Evolutionary conservation across 2,797 vertebrate genomes (phyloP).

Genomic region (Philypnodon macrostomus): DNA sequence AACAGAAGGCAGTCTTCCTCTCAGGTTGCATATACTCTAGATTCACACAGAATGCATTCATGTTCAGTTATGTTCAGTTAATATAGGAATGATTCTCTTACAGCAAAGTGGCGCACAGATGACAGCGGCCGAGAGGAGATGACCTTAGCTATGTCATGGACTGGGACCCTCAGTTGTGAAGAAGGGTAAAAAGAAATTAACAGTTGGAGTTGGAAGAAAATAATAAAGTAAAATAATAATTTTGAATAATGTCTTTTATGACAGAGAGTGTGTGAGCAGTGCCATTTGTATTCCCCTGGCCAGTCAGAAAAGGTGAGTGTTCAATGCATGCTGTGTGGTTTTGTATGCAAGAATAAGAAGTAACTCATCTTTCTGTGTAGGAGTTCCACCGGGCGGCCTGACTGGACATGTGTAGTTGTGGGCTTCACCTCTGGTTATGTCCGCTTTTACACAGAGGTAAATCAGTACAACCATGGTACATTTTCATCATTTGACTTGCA

Average conservation of each 20-base stretch:
- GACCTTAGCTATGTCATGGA: constrained; percentile 92
- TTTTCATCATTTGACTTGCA: neutral
- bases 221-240: neutral
- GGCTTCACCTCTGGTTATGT: constrained; percentile 95
- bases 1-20: constrained; percentile 91
- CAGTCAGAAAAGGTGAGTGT: constrained; percentile 92
- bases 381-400: constrained; percentile 94
- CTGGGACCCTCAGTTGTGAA: constrained; percentile 85
- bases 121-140: constrained; percentile 91
- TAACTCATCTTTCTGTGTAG: constrained; percentile 59
- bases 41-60: neutral
- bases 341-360: neutral
- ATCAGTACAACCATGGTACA: neutral
- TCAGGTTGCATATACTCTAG: constrained; percentile 83
- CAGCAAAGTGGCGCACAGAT: constrained; percentile 90
- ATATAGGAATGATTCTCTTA: neutral
- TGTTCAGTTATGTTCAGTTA: neutral
- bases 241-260: constrained; percentile 28
- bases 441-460: constrained; percentile 97
- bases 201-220: neutral
- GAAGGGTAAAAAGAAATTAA: constrained; percentile 82
- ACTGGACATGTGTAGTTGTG: constrained; percentile 96
- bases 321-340: neutral
- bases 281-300: constrained; percentile 91
- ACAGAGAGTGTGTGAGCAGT: constrained; percentile 89